Percentiles rank a stretch among this genome's conserved stretches.
Conservation (phyloP, 2,113 vertebrate species). For the Jacana jacana region DNA sequence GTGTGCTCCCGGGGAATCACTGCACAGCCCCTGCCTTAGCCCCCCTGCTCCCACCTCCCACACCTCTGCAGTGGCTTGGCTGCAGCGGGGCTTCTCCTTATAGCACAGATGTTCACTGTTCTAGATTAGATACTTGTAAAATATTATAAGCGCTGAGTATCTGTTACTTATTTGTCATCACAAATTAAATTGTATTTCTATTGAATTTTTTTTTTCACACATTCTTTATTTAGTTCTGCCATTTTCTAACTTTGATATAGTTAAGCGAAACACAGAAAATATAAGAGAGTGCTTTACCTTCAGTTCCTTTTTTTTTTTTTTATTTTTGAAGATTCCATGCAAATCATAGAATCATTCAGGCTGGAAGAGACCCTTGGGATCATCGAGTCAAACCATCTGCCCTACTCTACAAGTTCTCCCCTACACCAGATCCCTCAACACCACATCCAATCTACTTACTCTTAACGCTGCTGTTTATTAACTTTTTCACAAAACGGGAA, state of each 20-base stretch:
- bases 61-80: neutral
- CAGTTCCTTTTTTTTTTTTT: too few species aligned
- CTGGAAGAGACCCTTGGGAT: too few species aligned
- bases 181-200: neutral
- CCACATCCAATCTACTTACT: too few species aligned
- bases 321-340: too few species aligned
- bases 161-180: neutral
- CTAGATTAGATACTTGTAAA: neutral
- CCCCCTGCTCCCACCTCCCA: rapidly evolving
- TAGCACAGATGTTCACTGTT: neutral
- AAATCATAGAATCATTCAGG: too few species aligned
- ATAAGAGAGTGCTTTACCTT: neutral
- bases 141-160: neutral
- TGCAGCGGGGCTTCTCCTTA: neutral
- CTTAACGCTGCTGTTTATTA: neutral
- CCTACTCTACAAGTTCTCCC: too few species aligned
- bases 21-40: neutral
- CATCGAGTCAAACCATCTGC: too few species aligned
- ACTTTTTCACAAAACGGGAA: neutral
- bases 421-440: too few species aligned
- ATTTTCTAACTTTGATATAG: neutral
- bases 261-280: neutral
- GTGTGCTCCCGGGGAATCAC: neutral
- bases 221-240: neutral
- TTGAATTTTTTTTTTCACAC: neutral